Evolutionary conservation across 2,888 invertebrate species (phyloP).

Genomic region (Prosopocoilus inquinatus): DNA sequence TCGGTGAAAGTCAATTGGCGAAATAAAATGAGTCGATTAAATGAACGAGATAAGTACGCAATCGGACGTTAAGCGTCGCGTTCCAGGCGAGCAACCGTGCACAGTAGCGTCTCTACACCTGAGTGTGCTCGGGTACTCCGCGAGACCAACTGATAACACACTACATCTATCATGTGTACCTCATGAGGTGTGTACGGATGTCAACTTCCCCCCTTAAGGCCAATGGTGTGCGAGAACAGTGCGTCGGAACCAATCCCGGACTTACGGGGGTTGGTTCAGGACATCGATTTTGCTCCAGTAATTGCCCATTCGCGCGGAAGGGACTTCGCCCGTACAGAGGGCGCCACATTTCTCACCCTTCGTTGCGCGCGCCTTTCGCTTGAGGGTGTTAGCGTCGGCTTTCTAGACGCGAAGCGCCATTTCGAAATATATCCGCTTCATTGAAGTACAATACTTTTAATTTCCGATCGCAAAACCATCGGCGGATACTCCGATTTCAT

Average conservation of each 20-base stretch:
- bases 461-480: too few species aligned
- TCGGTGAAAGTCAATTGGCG: conserved; percentile 26
- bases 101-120: conserved; percentile 29
- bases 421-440: conserved; percentile 3
- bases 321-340: conserved; percentile 47
- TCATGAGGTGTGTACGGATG: conserved; percentile 48
- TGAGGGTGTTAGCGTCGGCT: conserved; percentile 31
- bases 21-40: conserved; percentile 29
- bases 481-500: too few species aligned
- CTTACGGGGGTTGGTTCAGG: conserved; percentile 26
- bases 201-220: conserved; percentile 36
- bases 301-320: conserved; percentile 50
- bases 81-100: conserved; percentile 31
- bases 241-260: conserved; percentile 30
- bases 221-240: conserved; percentile 33
- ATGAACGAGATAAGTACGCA: conserved; percentile 24
- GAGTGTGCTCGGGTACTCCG: conserved; percentile 30
- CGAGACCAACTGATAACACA: conserved; percentile 40
- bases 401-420: conserved; percentile 24
- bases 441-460: too few species aligned
- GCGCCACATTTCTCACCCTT: conserved; percentile 40
- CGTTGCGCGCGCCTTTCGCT: conserved; percentile 31
- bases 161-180: conserved; percentile 44
- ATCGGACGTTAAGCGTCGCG: conserved; percentile 31
- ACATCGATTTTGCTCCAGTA: conserved; percentile 38